Base-by-base conservation (phyloP, 2,888 invertebrate species). In the Rotaria sp. region DNA sequence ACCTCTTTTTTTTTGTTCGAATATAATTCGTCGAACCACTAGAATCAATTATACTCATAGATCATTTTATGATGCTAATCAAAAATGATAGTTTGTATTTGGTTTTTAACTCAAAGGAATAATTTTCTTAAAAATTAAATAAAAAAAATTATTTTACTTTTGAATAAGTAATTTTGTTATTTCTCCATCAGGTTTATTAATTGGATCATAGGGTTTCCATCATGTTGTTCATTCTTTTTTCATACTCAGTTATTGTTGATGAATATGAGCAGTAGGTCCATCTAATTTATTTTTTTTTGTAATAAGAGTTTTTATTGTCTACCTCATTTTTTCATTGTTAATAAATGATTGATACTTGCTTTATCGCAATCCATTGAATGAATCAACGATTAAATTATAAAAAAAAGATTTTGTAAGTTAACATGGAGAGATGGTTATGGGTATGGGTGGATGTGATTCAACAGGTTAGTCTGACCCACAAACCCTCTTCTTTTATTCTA, bases 21-120 rank as follows among this genome's bases (percentile, higher is more conserved):
- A 86, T 35, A 41, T 94, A 94, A 88, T 94, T 94, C 0, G 96
- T 96, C 89, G 96, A 95, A 30, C 94, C 93, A 90, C 97, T 97
- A 92, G 95, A 98, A 2, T 94, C 93, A 89, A 96, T 96, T 0
- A 95, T 95, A 0, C 97, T 97, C 86, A 97, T 95, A n/a, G n/a
- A 90, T 99, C 99, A 90, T 98, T 98, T 24, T 95, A 95, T 0
- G 96, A 97, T 90, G 96, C 95, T 88, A 98, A 95, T 85, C 97
- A 93, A 91, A 97, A 97, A 89, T 94, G 94, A 91, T 97, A 97
- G 0, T 94, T 93, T 0, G 96, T 96, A 90, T 94, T 95, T 0
- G 98, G 96, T 89, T 94, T 94, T 84, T 98, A 92, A 84, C 92
- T 89, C 84, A 84, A 87, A 85, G 3, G 52, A 87, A n/a, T 59